phyloP scores from a whole-genome alignment of 2,113 vertebrate species.

The Marcusenius ussheri region DNA sequence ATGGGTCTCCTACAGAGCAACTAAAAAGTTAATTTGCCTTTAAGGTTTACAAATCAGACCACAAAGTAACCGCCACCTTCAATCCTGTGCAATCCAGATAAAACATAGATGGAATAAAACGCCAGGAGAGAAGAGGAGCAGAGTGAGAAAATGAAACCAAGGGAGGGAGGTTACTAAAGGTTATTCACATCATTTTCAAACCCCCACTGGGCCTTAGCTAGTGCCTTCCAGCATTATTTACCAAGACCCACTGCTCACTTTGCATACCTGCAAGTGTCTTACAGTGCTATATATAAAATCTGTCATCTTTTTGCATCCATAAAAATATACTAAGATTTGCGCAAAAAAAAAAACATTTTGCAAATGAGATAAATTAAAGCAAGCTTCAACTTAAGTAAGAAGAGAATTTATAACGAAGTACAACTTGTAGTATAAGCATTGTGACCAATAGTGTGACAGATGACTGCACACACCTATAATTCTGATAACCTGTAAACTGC shows the following conservation, averaged over 20 bases:
- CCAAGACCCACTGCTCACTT: background rate
- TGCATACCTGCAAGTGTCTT: background rate
- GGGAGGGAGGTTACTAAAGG: slow-evolving; percentile 60
- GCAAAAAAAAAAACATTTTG: background rate
- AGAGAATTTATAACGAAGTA: background rate
- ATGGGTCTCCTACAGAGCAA: background rate
- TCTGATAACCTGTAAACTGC: background rate
- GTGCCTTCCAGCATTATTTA: slow-evolving; percentile 28
- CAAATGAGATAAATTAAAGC: background rate
- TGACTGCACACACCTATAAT: background rate
- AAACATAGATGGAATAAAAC: slow-evolving; percentile 37
- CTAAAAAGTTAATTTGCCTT: background rate
- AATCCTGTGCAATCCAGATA: slow-evolving; percentile 44
- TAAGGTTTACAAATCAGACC: background rate
- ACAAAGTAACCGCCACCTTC: slow-evolving; percentile 31
- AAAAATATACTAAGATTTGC: background rate
- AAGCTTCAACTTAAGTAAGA: background rate
- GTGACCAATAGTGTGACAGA: background rate
- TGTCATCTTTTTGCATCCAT: background rate
- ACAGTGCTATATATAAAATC: background rate
- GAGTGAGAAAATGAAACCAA: slow-evolving; percentile 22
- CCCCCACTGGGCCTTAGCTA: slow-evolving; percentile 34
- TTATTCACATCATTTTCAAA: slow-evolving; percentile 49
- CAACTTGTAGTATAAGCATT: background rate
- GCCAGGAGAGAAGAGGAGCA: background rate